These are phyloP conservation scores for Tetragonula clypearis DNA, from an alignment of 1,140 invertebrate genomes.

Conservation along the genomic window DNA sequence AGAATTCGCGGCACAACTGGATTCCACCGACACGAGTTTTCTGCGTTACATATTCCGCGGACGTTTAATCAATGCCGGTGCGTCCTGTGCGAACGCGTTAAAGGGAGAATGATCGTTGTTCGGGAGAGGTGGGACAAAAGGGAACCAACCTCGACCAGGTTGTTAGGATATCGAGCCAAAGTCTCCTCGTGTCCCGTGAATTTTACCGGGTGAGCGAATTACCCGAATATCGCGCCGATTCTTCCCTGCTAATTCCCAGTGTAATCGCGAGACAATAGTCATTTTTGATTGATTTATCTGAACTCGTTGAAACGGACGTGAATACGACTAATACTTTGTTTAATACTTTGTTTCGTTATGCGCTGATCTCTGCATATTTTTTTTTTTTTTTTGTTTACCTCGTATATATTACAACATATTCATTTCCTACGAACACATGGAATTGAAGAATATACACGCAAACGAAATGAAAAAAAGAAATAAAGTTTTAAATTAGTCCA, in stretches of 20 bases:
- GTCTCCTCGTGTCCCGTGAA: neutral
- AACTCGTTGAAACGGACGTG: neutral
- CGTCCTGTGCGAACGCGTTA: constrained; percentile 7
- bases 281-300: neutral
- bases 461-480: no score
- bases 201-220: neutral
- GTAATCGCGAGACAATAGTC: neutral
- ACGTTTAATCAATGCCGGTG: constrained; percentile 24
- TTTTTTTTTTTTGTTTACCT: no score
- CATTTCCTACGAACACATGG: no score
- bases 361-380: no score
- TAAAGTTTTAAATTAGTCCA: no score
- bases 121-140: neutral
- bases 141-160: no score
- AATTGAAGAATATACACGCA: no score
- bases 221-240: neutral
- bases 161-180: neutral
- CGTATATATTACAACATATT: no score
- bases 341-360: no score
- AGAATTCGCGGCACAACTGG: constrained; percentile 8
- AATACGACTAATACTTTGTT: no score
- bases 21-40: constrained; percentile 11
- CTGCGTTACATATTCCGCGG: constrained; percentile 20
- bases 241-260: neutral
- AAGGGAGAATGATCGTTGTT: constrained; percentile 12